Evolutionary conservation across 2,113 vertebrate genomes (phyloP), one percentile per base, ranked within the genome.

Genomic region (Aphyosemion australe): DNA sequence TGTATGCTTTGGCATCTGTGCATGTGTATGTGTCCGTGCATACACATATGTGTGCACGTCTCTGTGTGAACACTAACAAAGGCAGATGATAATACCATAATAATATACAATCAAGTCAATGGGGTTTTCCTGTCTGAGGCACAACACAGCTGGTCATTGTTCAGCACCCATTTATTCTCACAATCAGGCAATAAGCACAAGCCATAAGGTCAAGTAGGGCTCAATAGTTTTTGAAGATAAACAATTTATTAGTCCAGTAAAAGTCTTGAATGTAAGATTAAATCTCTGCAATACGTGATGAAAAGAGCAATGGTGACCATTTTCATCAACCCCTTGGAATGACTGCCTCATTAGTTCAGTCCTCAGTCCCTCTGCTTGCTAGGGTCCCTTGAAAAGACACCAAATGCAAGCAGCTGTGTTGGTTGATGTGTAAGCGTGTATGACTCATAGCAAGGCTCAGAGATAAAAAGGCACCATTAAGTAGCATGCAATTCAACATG

Each of bases 61-160:
- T 63, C 42, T 83, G 76, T 83, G 85, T 76, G 87, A 90, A 90
- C 79, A 63, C 70, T 87, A 90, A 88, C 84, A 87, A 73, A 72
- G 65, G 8, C 61, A 16, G 72, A 80, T 74, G 43, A 84, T 88
- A 79, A 87, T 76, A 60, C 51, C 14, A 46, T 70, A 76, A 82
- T 65, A 84, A 87, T 76, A 88, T 46, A 90, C 86, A 86, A 74
- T 69, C 14, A 34, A 71, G 72, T 83, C 76, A 82, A 80, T 70
- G 62, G 84, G 61, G 41, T 34, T 79, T 88, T 88, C 86, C 80
- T 82, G 70, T 65, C 66, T 46, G 56, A 1, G 18, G 26, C 57
- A 63, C 60, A 70, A 67, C 74, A 61, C 77, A 61, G n/a, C n/a
- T 43, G 74, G 57, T 69, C 66, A 85, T 83, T 85, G 89, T 87